These are phyloP conservation scores for Sitobion miscanthi DNA, from an alignment of 1,140 invertebrate genomes.

Conservation along the genomic window DNA sequence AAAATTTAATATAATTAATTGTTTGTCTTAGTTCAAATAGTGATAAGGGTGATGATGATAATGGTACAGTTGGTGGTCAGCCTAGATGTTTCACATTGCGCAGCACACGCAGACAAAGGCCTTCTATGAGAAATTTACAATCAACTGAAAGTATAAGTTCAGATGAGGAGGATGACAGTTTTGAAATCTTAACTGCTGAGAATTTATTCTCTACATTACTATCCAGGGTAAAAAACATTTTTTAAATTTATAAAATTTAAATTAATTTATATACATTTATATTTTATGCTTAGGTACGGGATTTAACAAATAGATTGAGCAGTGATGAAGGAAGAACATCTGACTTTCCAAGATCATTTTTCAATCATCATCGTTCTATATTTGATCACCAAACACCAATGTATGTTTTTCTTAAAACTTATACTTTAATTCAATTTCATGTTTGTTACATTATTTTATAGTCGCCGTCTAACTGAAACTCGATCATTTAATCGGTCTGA, in stretches of 20 bases:
- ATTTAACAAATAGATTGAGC: conserved; percentile 82
- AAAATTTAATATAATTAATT: background rate
- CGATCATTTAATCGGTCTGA: conserved; percentile 63
- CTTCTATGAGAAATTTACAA: conserved; percentile 72
- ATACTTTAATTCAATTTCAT: background rate
- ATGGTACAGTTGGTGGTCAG: conserved; percentile 30
- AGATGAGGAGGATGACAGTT: conserved; percentile 87
- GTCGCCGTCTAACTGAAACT: conserved; percentile 59
- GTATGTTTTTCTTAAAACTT: background rate
- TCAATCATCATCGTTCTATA: conserved; percentile 60
- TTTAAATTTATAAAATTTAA: background rate
- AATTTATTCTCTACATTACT: conserved; percentile 87
- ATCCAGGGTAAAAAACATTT: conserved; percentile 70
- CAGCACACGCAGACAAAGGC: conserved; percentile 63
- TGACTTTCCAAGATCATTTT: conserved; percentile 60
- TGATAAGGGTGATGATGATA: conserved; percentile 58
- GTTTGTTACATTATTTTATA: conserved; percentile 52
- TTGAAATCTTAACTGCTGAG: conserved; percentile 87
- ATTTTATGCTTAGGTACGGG: conserved; percentile 70
- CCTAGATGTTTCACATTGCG: conserved; percentile 60
- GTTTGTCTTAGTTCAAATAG: conserved; percentile 38
- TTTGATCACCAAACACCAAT: conserved; percentile 60
- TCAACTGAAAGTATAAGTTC: conserved; percentile 83
- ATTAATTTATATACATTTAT: background rate
- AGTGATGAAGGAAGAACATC: conserved; percentile 74